A percentile compares a stretch with the other conserved stretches of the same genome.
phyloP scores from a whole-genome alignment of 2,797 vertebrate genomes.

The Ataeniobius toweri region DNA sequence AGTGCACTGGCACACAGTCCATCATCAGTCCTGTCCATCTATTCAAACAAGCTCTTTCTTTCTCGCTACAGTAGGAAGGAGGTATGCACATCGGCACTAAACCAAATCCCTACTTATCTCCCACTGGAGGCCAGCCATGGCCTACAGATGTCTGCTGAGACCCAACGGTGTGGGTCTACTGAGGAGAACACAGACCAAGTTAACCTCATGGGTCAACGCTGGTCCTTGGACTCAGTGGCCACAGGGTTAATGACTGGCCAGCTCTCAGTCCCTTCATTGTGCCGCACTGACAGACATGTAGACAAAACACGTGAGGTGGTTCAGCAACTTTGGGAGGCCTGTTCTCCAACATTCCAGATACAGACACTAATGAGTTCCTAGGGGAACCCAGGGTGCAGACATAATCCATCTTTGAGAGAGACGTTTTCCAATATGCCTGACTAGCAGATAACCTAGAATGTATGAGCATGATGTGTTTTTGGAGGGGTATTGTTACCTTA shows the following conservation, averaged over 20 bases:
- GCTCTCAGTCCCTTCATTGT: conserved; percentile 62
- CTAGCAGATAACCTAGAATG: conserved; percentile 57
- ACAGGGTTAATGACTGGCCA: conserved; percentile 69
- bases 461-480: conserved; percentile 47
- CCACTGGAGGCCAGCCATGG: conserved; percentile 50
- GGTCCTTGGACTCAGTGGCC: conserved; percentile 59
- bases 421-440: conserved; percentile 54
- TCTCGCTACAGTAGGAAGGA: conserved; percentile 73
- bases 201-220: conserved; percentile 69
- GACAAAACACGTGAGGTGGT: conserved; percentile 68
- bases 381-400: conserved; percentile 55
- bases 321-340: conserved; percentile 67
- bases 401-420: conserved; percentile 67
- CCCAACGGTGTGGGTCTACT: conserved; percentile 58
- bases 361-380: conserved; percentile 73
- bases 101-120: conserved; percentile 77
- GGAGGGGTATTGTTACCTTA: conserved; percentile 42
- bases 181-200: conserved; percentile 57
- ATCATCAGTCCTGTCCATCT: conserved; percentile 37
- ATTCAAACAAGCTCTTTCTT: conserved; percentile 55
- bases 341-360: conserved; percentile 67
- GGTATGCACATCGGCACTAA: conserved; percentile 59
- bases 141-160: conserved; percentile 59
- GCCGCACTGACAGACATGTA: conserved; percentile 62
- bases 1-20: conserved; percentile 27